These are phyloP conservation scores for Hofmannophila pseudospretella DNA, from an alignment of 2,888 invertebrate species.

Conservation along the genomic window DNA sequence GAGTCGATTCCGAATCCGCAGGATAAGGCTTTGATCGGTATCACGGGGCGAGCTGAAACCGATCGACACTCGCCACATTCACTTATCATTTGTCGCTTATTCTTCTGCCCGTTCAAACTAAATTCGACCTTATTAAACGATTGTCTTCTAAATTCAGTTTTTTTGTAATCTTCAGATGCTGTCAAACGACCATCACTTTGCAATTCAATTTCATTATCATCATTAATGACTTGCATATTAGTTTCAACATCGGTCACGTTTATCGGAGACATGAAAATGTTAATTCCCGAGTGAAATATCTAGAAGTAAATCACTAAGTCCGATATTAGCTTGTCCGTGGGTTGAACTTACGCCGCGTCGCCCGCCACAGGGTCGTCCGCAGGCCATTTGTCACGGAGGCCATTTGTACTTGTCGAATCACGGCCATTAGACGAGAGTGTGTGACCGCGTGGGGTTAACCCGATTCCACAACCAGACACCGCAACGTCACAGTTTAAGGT, in stretches of 20 bases:
- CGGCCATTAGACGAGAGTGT: slow-evolving; percentile 76
- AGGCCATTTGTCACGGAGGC: slow-evolving; percentile 75
- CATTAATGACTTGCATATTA: background rate
- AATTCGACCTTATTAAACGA: slow-evolving; percentile 33
- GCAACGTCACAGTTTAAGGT: slow-evolving; percentile 42
- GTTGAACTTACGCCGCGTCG: slow-evolving; percentile 59
- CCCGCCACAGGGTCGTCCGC: slow-evolving; percentile 65
- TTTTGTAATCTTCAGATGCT: background rate
- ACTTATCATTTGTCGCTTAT: slow-evolving; percentile 50
- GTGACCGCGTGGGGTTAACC: slow-evolving; percentile 70
- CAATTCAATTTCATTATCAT: background rate
- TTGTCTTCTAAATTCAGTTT: too few species aligned
- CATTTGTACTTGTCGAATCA: slow-evolving; percentile 80
- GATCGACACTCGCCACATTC: slow-evolving; percentile 54
- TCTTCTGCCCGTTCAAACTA: slow-evolving; percentile 22
- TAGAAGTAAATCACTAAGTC: slow-evolving; percentile 41
- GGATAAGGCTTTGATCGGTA: slow-evolving; percentile 60
- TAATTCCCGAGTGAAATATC: slow-evolving; percentile 20
- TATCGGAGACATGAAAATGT: slow-evolving; percentile 5
- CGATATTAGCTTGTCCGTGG: slow-evolving; percentile 53
- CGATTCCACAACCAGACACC: slow-evolving; percentile 51
- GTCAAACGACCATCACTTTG: background rate
- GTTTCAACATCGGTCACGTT: background rate
- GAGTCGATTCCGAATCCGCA: slow-evolving; percentile 43
- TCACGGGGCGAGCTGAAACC: slow-evolving; percentile 56